Percentiles rank a stretch among this genome's conserved stretches.
phyloP scores from a whole-genome alignment of 2,797 vertebrate genomes.

The Falco concolor region DNA sequence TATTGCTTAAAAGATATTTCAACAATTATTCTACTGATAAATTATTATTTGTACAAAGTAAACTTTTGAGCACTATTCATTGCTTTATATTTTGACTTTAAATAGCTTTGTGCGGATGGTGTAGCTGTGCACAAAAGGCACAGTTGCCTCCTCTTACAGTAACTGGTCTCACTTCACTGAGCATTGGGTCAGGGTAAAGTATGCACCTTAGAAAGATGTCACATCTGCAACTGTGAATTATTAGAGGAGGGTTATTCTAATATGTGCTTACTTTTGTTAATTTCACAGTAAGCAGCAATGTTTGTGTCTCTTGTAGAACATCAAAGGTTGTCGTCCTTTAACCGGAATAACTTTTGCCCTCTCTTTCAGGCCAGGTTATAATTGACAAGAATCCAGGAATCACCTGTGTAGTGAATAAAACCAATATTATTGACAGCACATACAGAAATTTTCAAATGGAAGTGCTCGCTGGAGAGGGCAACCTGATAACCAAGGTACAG shows the following conservation, averaged over 20 bases:
- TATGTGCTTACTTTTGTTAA: neutral
- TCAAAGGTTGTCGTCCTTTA: neutral
- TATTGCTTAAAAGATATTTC: neutral
- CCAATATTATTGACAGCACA: slow-evolving; percentile 85
- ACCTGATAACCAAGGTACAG: slow-evolving; percentile 87
- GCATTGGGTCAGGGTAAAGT: neutral
- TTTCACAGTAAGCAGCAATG: neutral
- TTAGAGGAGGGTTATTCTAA: neutral
- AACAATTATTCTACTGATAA: neutral
- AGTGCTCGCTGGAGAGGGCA: slow-evolving; percentile 88
- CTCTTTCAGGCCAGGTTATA: slow-evolving; percentile 85
- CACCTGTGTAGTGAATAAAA: slow-evolving; percentile 93
- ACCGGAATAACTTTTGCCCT: neutral
- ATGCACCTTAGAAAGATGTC: neutral
- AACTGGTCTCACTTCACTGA: neutral
- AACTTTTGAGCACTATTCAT: neutral
- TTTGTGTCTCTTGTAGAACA: neutral
- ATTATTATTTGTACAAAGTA: neutral
- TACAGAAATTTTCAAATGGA: slow-evolving; percentile 98
- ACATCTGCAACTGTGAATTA: neutral
- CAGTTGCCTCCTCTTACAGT: neutral
- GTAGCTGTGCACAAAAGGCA: neutral
- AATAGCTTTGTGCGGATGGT: neutral
- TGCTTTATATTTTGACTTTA: neutral
- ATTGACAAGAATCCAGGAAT: slow-evolving; percentile 95